Evolutionary conservation across 2,113 vertebrate species (phyloP).

Genomic region (Crocuta crocuta): DNA sequence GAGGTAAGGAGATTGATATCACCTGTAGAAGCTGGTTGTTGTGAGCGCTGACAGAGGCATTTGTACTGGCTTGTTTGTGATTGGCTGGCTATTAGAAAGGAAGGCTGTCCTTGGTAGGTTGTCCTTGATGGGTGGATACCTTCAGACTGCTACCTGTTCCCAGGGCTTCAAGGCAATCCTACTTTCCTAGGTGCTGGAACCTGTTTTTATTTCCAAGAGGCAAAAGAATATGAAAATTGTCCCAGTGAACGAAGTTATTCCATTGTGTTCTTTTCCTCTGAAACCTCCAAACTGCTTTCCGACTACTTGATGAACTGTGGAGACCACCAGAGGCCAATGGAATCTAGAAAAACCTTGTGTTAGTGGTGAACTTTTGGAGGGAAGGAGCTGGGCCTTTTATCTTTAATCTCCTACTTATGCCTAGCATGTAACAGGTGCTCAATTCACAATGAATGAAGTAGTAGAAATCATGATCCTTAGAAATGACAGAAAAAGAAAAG

Average conservation of each 20-base stretch:
- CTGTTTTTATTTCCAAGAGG: constrained; percentile 28
- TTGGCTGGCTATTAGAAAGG: neutral
- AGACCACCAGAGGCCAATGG: neutral
- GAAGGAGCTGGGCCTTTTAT: neutral
- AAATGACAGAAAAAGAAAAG: neutral
- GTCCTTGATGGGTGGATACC: neutral
- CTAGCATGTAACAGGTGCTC: neutral
- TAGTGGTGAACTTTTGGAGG: neutral
- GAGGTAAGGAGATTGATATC: neutral
- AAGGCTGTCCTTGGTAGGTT: neutral
- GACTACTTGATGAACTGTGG: neutral
- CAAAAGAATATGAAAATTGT: constrained; percentile 20
- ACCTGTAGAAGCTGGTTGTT: neutral
- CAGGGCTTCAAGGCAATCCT: neutral
- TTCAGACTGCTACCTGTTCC: neutral
- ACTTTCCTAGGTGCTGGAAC: neutral
- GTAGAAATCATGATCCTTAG: neutral
- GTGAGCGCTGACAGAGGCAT: neutral
- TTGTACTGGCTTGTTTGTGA: neutral
- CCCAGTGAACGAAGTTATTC: neutral
- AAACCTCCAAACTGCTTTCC: neutral
- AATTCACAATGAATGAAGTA: neutral
- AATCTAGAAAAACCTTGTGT: neutral
- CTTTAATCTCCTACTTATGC: too few relatives aligned
- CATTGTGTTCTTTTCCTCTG: neutral